phyloP scores from a whole-genome alignment of 2,797 vertebrate genomes.

The Tarsius wallacei region DNA sequence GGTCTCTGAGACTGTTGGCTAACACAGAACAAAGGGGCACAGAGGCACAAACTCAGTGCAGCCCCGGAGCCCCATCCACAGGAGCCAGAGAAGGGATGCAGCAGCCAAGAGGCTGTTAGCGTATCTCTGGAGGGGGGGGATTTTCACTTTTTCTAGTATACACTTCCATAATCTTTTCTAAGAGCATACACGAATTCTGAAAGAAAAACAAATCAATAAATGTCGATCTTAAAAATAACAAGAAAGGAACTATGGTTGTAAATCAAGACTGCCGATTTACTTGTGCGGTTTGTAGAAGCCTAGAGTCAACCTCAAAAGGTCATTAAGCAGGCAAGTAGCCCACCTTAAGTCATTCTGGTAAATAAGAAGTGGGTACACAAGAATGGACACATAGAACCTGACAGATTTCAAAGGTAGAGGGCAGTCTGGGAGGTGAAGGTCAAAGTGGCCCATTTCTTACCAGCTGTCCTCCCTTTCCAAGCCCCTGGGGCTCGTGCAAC shows the following conservation, averaged over 20 bases:
- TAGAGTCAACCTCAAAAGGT: not conserved
- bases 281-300: not conserved
- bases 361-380: rapidly evolving
- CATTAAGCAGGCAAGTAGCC: not conserved
- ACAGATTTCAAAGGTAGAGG: not conserved
- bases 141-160: not conserved
- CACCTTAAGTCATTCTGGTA: not conserved
- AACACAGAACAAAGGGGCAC: not conserved
- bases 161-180: not conserved
- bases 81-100: not conserved
- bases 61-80: not conserved
- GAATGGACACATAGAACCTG: rapidly evolving
- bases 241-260: not conserved
- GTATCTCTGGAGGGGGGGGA: not conserved
- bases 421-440: not conserved
- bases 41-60: not conserved
- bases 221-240: not conserved
- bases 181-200: not conserved
- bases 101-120: rapidly evolving
- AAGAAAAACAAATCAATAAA: not conserved
- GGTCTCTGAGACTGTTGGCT: not conserved
- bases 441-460: not conserved
- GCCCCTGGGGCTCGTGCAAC: not conserved
- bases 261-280: not conserved
- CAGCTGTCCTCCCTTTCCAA: not conserved